Percentiles rank a stretch among this genome's conserved stretches.
Evolutionary conservation across 2,888 invertebrate species (phyloP).

Genomic region (Tortrix viridana): DNA sequence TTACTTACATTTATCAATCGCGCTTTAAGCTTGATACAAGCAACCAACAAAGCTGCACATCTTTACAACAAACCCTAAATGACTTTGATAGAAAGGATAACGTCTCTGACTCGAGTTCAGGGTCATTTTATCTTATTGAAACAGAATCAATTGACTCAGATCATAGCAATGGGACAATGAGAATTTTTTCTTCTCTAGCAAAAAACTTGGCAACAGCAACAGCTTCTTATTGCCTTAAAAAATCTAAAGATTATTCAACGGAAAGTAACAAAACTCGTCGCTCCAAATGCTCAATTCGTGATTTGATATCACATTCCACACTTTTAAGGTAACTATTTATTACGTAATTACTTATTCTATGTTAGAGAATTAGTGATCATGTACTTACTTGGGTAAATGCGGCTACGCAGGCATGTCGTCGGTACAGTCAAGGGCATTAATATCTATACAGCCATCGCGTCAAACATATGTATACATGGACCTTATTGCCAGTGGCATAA

Average conservation of each 20-base stretch:
- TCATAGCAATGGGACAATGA: constrained; percentile 43
- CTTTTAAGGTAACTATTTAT: no score
- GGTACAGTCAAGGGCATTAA: no score
- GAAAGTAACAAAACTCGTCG: background rate
- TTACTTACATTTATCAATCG: background rate
- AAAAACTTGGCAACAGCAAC: background rate
- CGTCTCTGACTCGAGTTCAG: background rate
- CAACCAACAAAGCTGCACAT: background rate
- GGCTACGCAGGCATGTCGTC: no score
- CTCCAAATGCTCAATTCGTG: background rate
- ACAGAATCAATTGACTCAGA: background rate
- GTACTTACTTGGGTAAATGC: no score
- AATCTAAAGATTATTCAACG: background rate
- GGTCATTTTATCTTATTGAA: constrained; percentile 1
- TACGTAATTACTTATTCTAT: no score
- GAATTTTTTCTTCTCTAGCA: constrained; percentile 49
- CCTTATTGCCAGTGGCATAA: no score
- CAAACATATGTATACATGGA: no score
- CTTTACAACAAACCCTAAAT: background rate
- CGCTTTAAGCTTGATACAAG: background rate
- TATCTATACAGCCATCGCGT: no score
- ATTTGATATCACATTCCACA: background rate
- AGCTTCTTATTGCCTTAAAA: background rate
- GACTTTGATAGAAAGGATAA: background rate
- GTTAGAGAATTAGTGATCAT: no score